Evolutionary conservation across 2,888 invertebrate genomes (phyloP), one percentile per base, ranked within the genome.

Genomic region (Drosophila fungiperda): DNA sequence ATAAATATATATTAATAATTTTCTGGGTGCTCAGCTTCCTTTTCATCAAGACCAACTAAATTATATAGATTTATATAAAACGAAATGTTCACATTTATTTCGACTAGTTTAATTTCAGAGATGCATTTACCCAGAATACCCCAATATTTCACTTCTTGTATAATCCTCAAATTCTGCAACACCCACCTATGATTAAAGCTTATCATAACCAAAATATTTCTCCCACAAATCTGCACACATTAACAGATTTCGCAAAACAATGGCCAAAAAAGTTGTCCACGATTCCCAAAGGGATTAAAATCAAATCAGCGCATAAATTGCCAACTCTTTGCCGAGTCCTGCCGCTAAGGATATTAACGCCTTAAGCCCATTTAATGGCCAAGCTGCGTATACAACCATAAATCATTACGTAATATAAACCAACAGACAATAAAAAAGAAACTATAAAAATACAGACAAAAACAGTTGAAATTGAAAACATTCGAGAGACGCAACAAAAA

Each of bases 311-410:
- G 71, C 76, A 64, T 69, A 78, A 85, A 88, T 82, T 76, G 70
- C 52, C 70, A 76, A 80, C 88, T 80, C 75, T 69, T 70, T 78
- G 55, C 63, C 64, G 55, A 61, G 61, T 64, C 55, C 66, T 35
- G 59, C 62, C 64, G 67, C 64, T 61, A 69, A 87, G 77, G 73
- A 83, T 72, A 89, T 85, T 89, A 85, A 83, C 89, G 89, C 85
- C 87, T 77, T 79, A 68, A 87, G 80, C 75, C 55, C 73, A 66
- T 68, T 75, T 83, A 76, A 83, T 84, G 73, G 65, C 32, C 42
- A 38, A 52, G 32, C 50, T 61, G 68, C 60, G 61, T 42, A 60
- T 42, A 38, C 40, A 63, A 55, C 45, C 71, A 87, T 87, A 89
- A 89, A 82, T 89, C 90, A 87, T 68, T 11, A 61, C 69, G 58